phyloP scores from a whole-genome alignment of 1,140 invertebrate genomes.

The Rhynchophorus ferrugineus region DNA sequence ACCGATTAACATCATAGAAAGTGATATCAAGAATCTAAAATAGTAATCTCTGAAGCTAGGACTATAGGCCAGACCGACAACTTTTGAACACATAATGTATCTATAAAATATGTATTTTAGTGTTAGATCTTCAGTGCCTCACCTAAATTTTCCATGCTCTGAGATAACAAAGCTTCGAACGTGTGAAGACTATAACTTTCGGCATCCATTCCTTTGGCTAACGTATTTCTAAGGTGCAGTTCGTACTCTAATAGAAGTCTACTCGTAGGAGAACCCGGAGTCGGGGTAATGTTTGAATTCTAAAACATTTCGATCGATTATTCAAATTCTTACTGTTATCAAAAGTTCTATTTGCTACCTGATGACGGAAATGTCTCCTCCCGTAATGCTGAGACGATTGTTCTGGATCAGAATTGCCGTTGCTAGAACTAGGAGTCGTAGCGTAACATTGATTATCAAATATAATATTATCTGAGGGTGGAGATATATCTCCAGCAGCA shows the following conservation, averaged over 20 bases:
- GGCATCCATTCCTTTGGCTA: constrained; percentile 91
- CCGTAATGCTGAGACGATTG: constrained; percentile 53
- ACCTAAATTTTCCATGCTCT: constrained; percentile 94
- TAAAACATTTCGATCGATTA: constrained; percentile 12
- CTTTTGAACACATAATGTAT: too few species aligned
- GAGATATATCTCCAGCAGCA: constrained; percentile 64
- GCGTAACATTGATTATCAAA: constrained; percentile 92
- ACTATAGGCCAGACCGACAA: too few species aligned
- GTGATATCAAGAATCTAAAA: too few species aligned
- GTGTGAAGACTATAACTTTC: constrained; percentile 91
- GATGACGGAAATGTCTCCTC: constrained; percentile 44
- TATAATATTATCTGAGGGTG: constrained; percentile 84
- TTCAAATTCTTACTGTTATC: too few species aligned
- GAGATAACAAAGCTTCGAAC: constrained; percentile 84
- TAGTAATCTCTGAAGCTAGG: too few species aligned
- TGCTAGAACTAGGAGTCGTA: constrained; percentile 83
- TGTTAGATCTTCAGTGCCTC: too few species aligned
- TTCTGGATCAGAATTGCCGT: constrained; percentile 82
- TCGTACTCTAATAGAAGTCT: constrained; percentile 86
- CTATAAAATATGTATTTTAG: too few species aligned
- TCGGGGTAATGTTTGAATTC: constrained; percentile 50
- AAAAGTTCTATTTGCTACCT: constrained; percentile 40
- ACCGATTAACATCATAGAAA: too few species aligned
- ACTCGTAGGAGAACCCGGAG: constrained; percentile 79
- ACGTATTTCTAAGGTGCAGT: constrained; percentile 86